Percentiles rank a stretch among this genome's conserved stretches.
phyloP scores from a whole-genome alignment of 2,888 invertebrate genomes.

The Syrphus vitripennis region DNA sequence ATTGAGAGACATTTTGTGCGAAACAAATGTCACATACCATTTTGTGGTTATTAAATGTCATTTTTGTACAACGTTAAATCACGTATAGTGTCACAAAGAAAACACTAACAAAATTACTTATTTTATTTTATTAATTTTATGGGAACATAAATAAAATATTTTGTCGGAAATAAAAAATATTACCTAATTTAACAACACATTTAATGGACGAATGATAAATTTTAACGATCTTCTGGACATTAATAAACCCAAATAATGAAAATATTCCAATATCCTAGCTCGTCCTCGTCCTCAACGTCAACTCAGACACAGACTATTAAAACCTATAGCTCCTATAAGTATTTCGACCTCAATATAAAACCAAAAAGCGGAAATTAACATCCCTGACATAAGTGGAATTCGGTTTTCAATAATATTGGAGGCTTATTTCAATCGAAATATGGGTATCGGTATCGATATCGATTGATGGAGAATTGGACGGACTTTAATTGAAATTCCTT shows the following conservation, averaged over 20 bases:
- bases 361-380: constrained; percentile 46
- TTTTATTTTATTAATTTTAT: neutral
- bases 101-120: neutral
- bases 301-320: neutral
- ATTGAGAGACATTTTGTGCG: neutral
- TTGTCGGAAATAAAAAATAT: neutral
- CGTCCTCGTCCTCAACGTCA: neutral
- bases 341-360: constrained; percentile 37
- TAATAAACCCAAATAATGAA: constrained; percentile 3
- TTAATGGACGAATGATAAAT: constrained; percentile 18
- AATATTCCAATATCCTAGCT: neutral
- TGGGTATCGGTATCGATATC: constrained; percentile 5
- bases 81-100: constrained; percentile 24
- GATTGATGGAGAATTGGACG: constrained; percentile 24
- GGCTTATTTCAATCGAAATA: constrained; percentile 20
- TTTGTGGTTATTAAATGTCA: constrained; percentile 28
- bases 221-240: constrained; percentile 6
- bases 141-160: too few species aligned
- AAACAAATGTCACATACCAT: constrained; percentile 26
- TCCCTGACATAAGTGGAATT: constrained; percentile 26
- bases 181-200: neutral
- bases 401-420: constrained; percentile 20
- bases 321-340: neutral
- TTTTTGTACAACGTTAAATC: constrained; percentile 11
- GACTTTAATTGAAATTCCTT: constrained; percentile 31